phyloP scores from a whole-genome alignment of 2,113 vertebrate genomes.

The Monopterus albus region DNA sequence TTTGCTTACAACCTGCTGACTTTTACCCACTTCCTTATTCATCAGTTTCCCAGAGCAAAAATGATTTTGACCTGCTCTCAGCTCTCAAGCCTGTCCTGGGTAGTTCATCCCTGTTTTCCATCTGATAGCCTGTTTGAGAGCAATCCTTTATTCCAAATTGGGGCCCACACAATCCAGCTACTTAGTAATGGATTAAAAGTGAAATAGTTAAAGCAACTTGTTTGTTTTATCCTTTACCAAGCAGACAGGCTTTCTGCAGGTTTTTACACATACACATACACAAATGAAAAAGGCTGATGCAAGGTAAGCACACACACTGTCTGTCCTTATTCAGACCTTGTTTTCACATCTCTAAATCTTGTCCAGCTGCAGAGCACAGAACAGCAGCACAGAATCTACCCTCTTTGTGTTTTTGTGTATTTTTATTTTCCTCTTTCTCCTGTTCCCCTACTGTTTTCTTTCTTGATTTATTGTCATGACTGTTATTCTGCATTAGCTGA shows the following conservation, averaged over 20 bases:
- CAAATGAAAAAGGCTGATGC: neutral
- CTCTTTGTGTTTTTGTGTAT: neutral
- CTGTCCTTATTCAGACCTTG: slow-evolving; percentile 39
- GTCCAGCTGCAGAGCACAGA: slow-evolving; percentile 21
- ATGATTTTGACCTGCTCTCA: neutral
- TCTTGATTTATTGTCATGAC: neutral
- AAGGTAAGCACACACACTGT: neutral
- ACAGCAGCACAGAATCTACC: slow-evolving; percentile 22
- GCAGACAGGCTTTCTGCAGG: slow-evolving; percentile 4
- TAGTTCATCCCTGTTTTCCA: neutral
- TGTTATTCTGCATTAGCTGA: neutral
- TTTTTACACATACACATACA: neutral
- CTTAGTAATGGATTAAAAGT: too few species aligned
- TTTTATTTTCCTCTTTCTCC: neutral
- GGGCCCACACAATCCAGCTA: neutral
- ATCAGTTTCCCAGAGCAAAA: neutral
- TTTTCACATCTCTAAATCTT: slow-evolving; percentile 21
- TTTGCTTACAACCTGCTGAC: neutral
- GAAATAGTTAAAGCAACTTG: too few species aligned
- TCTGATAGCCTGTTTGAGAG: neutral
- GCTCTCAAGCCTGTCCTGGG: neutral
- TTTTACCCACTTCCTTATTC: too few species aligned
- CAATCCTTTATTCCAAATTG: neutral
- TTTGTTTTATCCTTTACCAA: slow-evolving; percentile 28
- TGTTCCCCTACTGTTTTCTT: neutral